Evolutionary conservation across 2,888 invertebrate genomes (phyloP).

Genomic region (Drosophila fungiperda): DNA sequence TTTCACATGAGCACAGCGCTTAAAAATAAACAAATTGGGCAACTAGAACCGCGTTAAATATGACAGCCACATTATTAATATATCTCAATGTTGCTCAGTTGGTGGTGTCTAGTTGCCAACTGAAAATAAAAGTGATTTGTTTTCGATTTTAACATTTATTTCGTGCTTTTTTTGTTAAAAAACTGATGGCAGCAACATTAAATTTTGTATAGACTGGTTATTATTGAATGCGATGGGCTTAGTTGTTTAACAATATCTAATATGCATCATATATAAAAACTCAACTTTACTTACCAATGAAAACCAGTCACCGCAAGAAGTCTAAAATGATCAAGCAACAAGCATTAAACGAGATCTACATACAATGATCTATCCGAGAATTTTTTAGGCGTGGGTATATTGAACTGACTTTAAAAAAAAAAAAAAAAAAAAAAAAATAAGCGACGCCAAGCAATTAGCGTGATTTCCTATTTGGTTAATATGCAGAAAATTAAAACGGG

Average conservation of each 20-base stretch:
- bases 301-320: constrained; percentile 3
- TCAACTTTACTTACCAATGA: constrained; percentile 7
- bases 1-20: constrained; percentile 61
- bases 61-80: constrained; percentile 50
- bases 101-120: constrained; percentile 35
- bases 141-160: constrained; percentile 39
- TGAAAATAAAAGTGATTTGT: constrained; percentile 77
- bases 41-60: constrained; percentile 29
- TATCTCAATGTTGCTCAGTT: constrained; percentile 30
- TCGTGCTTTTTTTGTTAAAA: constrained; percentile 17
- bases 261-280: constrained; percentile 46
- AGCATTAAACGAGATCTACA: constrained; percentile 39
- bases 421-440: not conserved
- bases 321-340: constrained; percentile 52
- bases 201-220: constrained; percentile 52
- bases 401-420: constrained; percentile 36
- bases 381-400: constrained; percentile 57
- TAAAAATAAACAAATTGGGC: constrained; percentile 50
- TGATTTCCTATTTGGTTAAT: constrained; percentile 80
- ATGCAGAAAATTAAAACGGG: constrained; percentile 80
- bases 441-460: constrained; percentile 70
- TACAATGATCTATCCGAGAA: constrained; percentile 53
- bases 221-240: constrained; percentile 52
- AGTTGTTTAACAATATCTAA: constrained; percentile 69
- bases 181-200: constrained; percentile 44